phyloP scores from a whole-genome alignment of 2,797 vertebrate genomes.

The Labeo calbasu region DNA sequence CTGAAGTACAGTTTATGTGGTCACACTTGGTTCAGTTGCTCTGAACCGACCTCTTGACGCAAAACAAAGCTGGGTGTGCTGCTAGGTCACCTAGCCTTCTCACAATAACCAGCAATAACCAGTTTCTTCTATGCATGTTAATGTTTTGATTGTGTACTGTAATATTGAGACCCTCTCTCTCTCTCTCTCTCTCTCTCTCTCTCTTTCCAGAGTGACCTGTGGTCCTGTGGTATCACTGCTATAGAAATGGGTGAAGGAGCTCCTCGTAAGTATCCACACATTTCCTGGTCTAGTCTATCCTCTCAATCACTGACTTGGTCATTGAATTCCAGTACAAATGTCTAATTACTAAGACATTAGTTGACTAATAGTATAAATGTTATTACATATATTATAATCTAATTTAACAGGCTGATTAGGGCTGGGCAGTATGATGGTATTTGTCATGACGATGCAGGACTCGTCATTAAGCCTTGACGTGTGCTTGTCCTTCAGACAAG shows the following conservation, averaged over 20 bases:
- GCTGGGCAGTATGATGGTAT: no score
- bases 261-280: conserved; percentile 85
- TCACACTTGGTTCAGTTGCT: no score
- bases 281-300: background rate
- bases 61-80: background rate
- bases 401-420: background rate
- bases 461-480: no score
- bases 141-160: background rate
- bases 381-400: background rate
- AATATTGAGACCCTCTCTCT: background rate
- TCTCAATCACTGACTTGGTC: background rate
- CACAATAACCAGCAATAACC: background rate
- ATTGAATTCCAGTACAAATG: background rate
- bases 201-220: conserved; percentile 67
- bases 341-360: background rate
- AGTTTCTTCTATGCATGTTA: background rate
- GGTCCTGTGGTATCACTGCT: conserved; percentile 96
- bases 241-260: conserved; percentile 99
- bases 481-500: no score
- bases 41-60: no score
- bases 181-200: no score
- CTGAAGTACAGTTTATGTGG: no score
- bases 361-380: background rate
- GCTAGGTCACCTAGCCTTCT: background rate
- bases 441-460: no score